Evolutionary conservation across 2,888 invertebrate species (phyloP).

Genomic region (Cremastinae sp.): DNA sequence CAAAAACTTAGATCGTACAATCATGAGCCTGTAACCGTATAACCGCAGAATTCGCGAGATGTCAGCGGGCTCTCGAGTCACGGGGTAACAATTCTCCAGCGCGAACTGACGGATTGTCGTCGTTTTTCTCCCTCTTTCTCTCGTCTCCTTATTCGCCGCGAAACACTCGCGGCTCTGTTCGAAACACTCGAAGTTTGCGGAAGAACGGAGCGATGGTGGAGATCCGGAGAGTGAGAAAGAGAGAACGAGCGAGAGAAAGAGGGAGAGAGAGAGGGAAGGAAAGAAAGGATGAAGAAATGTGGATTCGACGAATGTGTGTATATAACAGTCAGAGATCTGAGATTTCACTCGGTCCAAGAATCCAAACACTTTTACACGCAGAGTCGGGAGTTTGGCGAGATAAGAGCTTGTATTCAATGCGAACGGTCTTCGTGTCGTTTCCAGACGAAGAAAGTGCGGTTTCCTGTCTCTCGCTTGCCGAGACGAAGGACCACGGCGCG

Average conservation of each 20-base stretch:
- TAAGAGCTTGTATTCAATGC: constrained; percentile 16
- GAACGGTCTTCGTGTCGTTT: constrained; percentile 25
- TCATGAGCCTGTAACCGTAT: too few species aligned
- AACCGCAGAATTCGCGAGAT: too few species aligned
- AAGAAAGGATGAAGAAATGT: too few species aligned
- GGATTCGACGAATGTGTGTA: too few species aligned
- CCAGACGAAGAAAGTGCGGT: constrained; percentile 24
- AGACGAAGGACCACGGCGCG: constrained; percentile 4
- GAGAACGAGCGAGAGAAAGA: neutral
- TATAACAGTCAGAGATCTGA: neutral
- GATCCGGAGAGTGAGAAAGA: too few species aligned
- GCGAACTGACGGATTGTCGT: neutral
- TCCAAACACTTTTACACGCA: constrained; percentile 32
- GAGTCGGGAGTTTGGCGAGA: neutral
- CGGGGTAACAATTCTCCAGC: neutral
- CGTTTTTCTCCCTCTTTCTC: constrained; percentile 11
- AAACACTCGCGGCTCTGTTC: constrained; percentile 4
- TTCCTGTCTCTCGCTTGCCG: constrained; percentile 1
- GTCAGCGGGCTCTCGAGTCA: too few species aligned
- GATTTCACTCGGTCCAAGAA: neutral
- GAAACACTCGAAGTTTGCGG: neutral
- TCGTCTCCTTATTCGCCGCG: neutral
- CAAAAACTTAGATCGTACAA: too few species aligned
- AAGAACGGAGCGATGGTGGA: neutral
- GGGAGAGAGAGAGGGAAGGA: too few species aligned